Conservation (phyloP, 1,140 invertebrate species). For the Formica exsecta region DNA sequence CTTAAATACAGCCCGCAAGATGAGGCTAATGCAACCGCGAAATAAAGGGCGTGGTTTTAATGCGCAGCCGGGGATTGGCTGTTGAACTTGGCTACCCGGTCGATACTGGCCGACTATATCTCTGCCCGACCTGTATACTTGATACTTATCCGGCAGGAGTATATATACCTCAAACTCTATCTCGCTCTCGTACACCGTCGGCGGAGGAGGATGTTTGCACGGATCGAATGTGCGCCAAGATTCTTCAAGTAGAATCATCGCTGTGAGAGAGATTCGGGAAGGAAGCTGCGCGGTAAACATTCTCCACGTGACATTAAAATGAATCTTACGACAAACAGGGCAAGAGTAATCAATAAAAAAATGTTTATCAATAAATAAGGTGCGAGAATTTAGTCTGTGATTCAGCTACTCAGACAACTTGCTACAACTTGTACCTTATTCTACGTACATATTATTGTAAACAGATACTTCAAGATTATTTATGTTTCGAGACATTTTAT, state of each 20-base stretch:
- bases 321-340: background rate
- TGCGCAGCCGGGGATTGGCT: conserved; percentile 86
- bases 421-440: background rate
- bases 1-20: conserved; percentile 80
- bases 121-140: conserved; percentile 84
- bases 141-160: conserved; percentile 83
- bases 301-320: background rate
- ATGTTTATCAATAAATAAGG: background rate
- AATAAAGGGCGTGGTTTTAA: conserved; percentile 87
- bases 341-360: background rate
- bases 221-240: conserved; percentile 66
- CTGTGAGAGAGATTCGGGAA: conserved; percentile 14
- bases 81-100: conserved; percentile 85
- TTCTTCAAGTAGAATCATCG: conserved; percentile 70
- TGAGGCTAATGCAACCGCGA: conserved; percentile 84
- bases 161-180: conserved; percentile 73
- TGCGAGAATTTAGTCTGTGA: background rate
- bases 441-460: background rate
- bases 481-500: conserved; percentile 15
- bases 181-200: conserved; percentile 61
- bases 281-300: background rate
- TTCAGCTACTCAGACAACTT: background rate
- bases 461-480: conserved; percentile 36
- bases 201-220: conserved; percentile 68
- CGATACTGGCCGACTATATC: conserved; percentile 85